A percentile compares a stretch with the other conserved stretches of the same genome.
These are phyloP conservation scores for Dastarcus helophoroides DNA, from an alignment of 2,888 invertebrate species.

Conservation along the genomic window DNA sequence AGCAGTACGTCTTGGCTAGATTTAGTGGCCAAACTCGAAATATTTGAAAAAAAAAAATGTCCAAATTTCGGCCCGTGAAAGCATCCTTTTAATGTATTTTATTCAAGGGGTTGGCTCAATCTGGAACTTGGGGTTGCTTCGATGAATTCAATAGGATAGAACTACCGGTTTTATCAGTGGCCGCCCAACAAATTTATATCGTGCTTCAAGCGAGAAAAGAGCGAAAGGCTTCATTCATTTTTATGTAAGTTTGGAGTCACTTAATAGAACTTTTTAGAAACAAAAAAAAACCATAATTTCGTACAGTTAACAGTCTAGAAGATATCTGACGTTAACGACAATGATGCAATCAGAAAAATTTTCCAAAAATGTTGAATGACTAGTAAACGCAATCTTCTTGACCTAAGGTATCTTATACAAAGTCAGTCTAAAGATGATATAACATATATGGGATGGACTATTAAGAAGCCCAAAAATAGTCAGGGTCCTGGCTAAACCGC, in stretches of 20 bases:
- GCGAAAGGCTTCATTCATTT: constrained; percentile 48
- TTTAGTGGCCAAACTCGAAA: not conserved
- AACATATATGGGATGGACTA: too few species aligned
- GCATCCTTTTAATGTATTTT: not conserved
- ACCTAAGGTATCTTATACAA: too few species aligned
- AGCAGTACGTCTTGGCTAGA: not conserved
- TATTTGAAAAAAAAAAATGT: not conserved
- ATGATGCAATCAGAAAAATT: too few species aligned
- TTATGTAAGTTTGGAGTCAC: constrained; percentile 25
- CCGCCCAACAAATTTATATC: constrained; percentile 82
- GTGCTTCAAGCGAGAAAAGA: constrained; percentile 52
- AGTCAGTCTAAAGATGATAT: too few species aligned
- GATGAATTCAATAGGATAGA: constrained; percentile 90
- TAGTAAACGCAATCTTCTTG: too few species aligned
- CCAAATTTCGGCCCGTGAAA: too few species aligned
- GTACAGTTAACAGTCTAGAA: too few species aligned
- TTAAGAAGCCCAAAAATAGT: too few species aligned
- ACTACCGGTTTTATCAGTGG: constrained; percentile 84
- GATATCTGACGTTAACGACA: too few species aligned
- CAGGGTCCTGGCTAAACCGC: too few species aligned
- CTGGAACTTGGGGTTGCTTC: constrained; percentile 87
- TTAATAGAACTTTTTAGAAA: not conserved
- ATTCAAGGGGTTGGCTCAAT: constrained; percentile 69
- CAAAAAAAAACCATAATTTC: too few species aligned
- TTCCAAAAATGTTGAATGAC: too few species aligned